A percentile compares a stretch with the other conserved stretches of the same genome.
Evolutionary conservation across 2,113 vertebrate species (phyloP).

Genomic region (Engraulis encrasicolus): DNA sequence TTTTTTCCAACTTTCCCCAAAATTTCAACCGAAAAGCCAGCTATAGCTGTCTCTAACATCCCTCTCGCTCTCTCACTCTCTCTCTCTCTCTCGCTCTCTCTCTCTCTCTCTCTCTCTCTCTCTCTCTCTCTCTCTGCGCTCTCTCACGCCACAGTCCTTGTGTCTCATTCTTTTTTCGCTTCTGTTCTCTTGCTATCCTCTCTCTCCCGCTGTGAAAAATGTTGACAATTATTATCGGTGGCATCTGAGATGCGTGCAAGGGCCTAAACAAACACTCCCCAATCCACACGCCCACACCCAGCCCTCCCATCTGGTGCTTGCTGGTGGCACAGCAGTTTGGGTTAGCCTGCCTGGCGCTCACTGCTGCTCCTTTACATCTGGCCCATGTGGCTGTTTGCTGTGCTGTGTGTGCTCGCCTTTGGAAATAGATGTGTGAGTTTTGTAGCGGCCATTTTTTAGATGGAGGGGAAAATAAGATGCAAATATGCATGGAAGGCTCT

Average conservation of each 20-base stretch:
- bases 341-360: not conserved
- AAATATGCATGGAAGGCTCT: not conserved
- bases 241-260: not conserved
- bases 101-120: not conserved
- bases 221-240: conserved; percentile 16
- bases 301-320: not conserved
- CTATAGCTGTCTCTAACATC: not conserved
- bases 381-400: not conserved
- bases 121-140: not conserved
- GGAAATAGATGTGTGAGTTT: not conserved
- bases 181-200: not conserved
- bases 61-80: not conserved
- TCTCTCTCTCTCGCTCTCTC: not conserved
- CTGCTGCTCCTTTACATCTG: not conserved
- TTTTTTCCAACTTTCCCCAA: too few species aligned
- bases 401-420: not conserved
- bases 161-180: not conserved
- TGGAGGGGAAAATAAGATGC: not conserved
- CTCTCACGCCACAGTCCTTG: not conserved
- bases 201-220: conserved; percentile 22
- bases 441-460: not conserved
- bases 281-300: not conserved
- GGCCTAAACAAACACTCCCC: conserved; percentile 10
- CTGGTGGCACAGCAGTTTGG: not conserved
- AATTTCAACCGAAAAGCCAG: too few species aligned